Evolutionary conservation across 1,140 invertebrate genomes (phyloP).

Genomic region (Paramacrobiotus metropolitanus): DNA sequence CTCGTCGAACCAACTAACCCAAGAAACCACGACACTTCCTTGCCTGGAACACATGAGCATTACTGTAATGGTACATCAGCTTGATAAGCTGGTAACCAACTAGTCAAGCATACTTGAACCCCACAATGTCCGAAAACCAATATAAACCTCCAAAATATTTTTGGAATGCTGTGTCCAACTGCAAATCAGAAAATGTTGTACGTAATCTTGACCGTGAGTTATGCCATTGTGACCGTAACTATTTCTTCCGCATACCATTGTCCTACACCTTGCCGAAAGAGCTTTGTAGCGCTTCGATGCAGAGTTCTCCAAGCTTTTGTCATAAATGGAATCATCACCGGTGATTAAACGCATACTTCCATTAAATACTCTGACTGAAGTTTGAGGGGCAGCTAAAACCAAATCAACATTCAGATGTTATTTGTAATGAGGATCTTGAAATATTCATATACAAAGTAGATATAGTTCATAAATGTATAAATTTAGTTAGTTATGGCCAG

Average conservation of each 20-base stretch:
- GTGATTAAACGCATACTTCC: background rate
- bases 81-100: no score
- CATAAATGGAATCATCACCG: background rate
- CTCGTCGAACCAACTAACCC: constrained; percentile 4
- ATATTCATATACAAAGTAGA: no score
- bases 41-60: background rate
- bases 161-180: background rate
- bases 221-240: no score
- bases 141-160: background rate
- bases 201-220: no score
- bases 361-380: background rate
- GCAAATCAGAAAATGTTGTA: background rate
- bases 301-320: background rate
- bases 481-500: no score
- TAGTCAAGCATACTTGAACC: background rate
- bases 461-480: no score
- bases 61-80: no score
- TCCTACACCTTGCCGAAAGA: background rate
- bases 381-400: background rate
- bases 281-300: background rate
- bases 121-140: background rate
- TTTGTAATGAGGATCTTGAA: no score
- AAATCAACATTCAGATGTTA: no score
- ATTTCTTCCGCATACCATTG: no score
- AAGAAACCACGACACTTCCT: background rate